Conservation (phyloP, 2,797 vertebrate genomes). For the Microhierax caerulescens region DNA sequence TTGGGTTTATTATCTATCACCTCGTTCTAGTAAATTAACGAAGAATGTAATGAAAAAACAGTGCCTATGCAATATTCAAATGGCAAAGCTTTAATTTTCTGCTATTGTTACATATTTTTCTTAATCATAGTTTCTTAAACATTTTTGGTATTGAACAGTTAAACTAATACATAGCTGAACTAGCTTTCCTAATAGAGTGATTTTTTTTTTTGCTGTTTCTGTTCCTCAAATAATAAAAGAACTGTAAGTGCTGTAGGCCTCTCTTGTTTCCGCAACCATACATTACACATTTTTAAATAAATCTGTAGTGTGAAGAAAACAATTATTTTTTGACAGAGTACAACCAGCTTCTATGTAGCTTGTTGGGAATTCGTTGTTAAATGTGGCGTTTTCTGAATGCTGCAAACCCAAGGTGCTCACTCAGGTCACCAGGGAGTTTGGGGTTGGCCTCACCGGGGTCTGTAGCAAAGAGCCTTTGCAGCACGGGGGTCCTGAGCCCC, state of each 20-base stretch:
- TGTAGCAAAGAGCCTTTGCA: no score
- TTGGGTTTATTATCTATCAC: fast-evolving
- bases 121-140: neutral
- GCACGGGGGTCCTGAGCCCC: fast-evolving
- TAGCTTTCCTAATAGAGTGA: neutral
- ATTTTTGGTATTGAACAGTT: no score
- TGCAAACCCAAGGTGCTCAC: fast-evolving
- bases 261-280: neutral
- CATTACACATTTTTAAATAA: neutral
- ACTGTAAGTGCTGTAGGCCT: neutral
- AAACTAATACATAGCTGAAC: neutral
- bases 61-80: neutral
- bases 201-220: neutral
- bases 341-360: fast-evolving
- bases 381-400: fast-evolving
- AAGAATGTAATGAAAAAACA: neutral
- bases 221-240: neutral
- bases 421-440: fast-evolving
- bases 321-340: neutral
- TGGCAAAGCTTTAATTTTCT: neutral
- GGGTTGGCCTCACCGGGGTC: neutral
- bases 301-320: neutral
- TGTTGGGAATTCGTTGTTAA: neutral
- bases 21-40: neutral
- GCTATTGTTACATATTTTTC: neutral